These are phyloP conservation scores for Mycalesis mineus DNA, from an alignment of 2,888 invertebrate genomes.

Conservation along the genomic window DNA sequence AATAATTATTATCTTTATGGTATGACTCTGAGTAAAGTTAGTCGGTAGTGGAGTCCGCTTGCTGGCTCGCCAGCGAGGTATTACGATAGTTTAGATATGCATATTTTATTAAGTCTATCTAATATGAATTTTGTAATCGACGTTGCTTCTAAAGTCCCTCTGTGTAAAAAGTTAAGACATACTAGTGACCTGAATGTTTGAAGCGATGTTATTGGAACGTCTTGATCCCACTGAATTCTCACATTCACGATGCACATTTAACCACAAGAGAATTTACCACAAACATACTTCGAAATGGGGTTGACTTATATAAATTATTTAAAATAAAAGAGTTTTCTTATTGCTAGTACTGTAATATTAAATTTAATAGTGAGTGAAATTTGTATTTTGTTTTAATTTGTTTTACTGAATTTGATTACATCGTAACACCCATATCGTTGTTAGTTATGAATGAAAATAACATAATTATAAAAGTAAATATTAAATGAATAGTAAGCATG, in stretches of 20 bases:
- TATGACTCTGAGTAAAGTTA: slow-evolving; percentile 60
- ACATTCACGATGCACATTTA: slow-evolving; percentile 70
- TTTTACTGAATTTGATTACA: slow-evolving; percentile 77
- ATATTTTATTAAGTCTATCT: slow-evolving; percentile 78
- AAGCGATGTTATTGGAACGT: slow-evolving; percentile 67
- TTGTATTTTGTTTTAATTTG: slow-evolving; percentile 77
- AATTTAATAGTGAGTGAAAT: slow-evolving; percentile 78
- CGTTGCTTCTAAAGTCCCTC: slow-evolving; percentile 77
- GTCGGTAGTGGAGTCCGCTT: slow-evolving; percentile 34
- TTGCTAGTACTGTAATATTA: slow-evolving; percentile 75
- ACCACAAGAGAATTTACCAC: slow-evolving; percentile 65
- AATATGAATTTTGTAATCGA: slow-evolving; percentile 77
- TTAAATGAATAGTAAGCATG: slow-evolving; percentile 75
- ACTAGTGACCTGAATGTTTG: slow-evolving; percentile 78
- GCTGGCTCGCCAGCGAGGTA: slow-evolving; percentile 40
- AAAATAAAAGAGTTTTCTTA: slow-evolving; percentile 69
- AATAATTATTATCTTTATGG: slow-evolving; percentile 71
- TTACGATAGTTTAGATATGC: slow-evolving; percentile 73
- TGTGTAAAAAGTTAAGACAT: slow-evolving; percentile 77
- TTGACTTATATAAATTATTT: slow-evolving; percentile 76
- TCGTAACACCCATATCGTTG: slow-evolving; percentile 79
- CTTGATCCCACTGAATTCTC: slow-evolving; percentile 74
- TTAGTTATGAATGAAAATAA: slow-evolving; percentile 79
- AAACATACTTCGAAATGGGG: slow-evolving; percentile 66
- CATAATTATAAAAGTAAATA: slow-evolving; percentile 79